A percentile compares a stretch with the other conserved stretches of the same genome.
Evolutionary conservation across 2,888 invertebrate species (phyloP).

Genomic region (Isoperla grammatica): DNA sequence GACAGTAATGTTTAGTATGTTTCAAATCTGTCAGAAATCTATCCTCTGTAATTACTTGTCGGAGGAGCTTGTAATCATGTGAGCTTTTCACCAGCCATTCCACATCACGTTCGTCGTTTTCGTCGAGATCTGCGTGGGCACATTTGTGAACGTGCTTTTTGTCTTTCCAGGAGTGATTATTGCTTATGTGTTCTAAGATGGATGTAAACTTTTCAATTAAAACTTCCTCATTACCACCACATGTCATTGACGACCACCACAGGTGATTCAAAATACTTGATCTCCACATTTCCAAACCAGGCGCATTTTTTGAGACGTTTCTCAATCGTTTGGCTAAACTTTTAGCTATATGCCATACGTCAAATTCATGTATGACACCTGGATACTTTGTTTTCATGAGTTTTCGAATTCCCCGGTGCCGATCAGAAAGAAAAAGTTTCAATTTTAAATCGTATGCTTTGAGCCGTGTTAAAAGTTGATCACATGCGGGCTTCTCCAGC

Average conservation of each 20-base stretch:
- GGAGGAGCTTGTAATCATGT: background rate
- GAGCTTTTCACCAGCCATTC: background rate
- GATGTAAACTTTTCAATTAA: conserved; percentile 1
- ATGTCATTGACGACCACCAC: conserved; percentile 10
- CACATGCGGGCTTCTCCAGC: conserved; percentile 5
- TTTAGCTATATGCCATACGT: too few relatives aligned
- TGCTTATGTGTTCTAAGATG: background rate
- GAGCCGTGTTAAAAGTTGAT: background rate
- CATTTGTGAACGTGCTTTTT: background rate
- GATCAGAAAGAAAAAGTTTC: too few relatives aligned
- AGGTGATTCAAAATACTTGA: background rate
- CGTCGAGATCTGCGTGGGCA: background rate
- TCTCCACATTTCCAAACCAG: background rate
- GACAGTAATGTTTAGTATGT: background rate
- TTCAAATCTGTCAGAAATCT: conserved; percentile 3
- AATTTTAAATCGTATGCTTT: background rate
- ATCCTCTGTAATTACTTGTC: background rate
- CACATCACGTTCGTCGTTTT: background rate
- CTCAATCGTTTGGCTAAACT: background rate
- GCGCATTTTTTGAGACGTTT: background rate
- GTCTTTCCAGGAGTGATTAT: background rate
- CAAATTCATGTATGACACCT: too few relatives aligned
- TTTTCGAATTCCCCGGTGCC: too few relatives aligned
- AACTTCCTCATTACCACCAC: background rate
- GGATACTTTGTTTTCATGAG: too few relatives aligned